Conservation (phyloP, 2,797 vertebrate species). For the Sebastes nivosus region DNA sequence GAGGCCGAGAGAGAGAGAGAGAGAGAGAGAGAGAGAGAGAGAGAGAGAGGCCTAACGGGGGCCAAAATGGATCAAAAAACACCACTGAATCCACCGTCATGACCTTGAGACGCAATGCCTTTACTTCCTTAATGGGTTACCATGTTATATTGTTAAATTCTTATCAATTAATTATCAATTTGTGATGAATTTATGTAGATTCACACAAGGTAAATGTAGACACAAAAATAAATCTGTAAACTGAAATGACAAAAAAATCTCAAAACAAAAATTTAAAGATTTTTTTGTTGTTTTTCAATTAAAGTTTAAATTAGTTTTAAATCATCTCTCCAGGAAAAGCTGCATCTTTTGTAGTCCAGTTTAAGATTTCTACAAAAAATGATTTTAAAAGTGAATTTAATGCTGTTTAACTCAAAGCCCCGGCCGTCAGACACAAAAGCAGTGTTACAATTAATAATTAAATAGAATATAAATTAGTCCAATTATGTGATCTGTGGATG, state of each 20-base stretch:
- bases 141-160: not conserved
- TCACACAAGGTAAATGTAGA: not conserved
- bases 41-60: not conserved
- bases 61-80: not conserved
- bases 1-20: slow-evolving; percentile 8
- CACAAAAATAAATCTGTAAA: not conserved
- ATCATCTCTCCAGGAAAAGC: not conserved
- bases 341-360: not conserved
- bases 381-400: not conserved
- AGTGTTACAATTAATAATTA: not conserved
- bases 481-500: not conserved
- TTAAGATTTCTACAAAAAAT: not conserved
- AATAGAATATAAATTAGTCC: not conserved
- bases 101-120: not conserved
- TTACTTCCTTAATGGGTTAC: not conserved
- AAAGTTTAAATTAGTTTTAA: too few relatives aligned
- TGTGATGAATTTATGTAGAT: not conserved
- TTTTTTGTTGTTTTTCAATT: not conserved
- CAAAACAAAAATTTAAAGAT: not conserved
- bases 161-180: not conserved
- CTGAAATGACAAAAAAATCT: not conserved
- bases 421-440: not conserved
- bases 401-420: not conserved
- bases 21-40: too few relatives aligned
- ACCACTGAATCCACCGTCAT: not conserved